Evolutionary conservation across 1,140 invertebrate genomes (phyloP).

Genomic region (Tribolium castaneum): DNA sequence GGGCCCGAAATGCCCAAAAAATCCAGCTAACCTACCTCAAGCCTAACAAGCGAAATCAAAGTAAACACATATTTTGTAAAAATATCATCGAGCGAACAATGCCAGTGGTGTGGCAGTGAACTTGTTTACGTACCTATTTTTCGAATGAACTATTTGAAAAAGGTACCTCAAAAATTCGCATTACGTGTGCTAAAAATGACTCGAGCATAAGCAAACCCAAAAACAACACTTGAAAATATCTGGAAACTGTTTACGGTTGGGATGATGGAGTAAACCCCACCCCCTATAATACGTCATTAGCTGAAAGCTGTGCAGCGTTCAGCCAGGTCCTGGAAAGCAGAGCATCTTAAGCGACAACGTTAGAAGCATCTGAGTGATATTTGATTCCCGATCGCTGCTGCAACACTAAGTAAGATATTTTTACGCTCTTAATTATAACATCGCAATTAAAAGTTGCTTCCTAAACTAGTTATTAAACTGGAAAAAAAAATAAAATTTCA

Average conservation of each 20-base stretch:
- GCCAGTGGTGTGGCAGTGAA: neutral
- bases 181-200: constrained; percentile 2
- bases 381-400: neutral
- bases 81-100: neutral
- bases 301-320: constrained; percentile 3
- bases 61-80: neutral
- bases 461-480: too few species aligned
- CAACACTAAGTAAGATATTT: constrained; percentile 1
- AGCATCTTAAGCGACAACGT: constrained; percentile 5
- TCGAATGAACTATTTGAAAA: neutral
- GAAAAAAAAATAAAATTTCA: neutral
- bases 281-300: constrained; percentile 33
- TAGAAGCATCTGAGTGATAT: constrained; percentile 18
- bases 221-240: constrained; percentile 36
- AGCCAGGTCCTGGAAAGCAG: constrained; percentile 13
- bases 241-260: constrained; percentile 39
- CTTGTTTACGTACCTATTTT: neutral
- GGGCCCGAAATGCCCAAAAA: neutral
- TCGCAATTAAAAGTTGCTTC: neutral
- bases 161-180: neutral
- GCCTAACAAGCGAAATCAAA: neutral
- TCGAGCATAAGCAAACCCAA: constrained; percentile 5
- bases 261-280: constrained; percentile 36
- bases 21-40: neutral
- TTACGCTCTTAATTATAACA: neutral